Evolutionary conservation across 1,140 invertebrate genomes (phyloP), one percentile per base, ranked within the genome.

Genomic region (Atta colombica): DNA sequence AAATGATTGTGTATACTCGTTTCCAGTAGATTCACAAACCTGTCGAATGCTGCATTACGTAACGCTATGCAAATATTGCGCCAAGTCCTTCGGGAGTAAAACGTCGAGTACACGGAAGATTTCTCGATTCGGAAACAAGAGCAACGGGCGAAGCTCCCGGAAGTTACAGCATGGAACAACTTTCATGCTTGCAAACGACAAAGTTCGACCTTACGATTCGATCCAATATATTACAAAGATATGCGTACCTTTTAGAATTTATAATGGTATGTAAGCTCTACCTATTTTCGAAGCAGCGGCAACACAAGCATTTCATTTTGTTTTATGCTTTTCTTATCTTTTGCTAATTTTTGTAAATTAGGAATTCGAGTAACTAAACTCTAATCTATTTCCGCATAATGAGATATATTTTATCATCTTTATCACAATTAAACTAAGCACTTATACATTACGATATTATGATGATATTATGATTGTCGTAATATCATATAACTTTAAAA

Each of bases 191-290:
- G 55, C 80, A 75, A 84, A 84, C 69, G 80, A 75, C 69, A 21
- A 74, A 84, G 55, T 84, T 74, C 80, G 80, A 51, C 69, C 55
- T 75, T 61, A 51, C 28, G n/a, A 84, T 84, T 74, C 39, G 69
- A 75, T 84, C 69, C 45, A 74, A 74, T 84, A 74, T 84, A 75
- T 84, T 84, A 84, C 80, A 84, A 49, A 74, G 69, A 84, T 75
- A 82, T n/a, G 35, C 53, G 25, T 72, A 60, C 25, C 14, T 14
- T 35, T 81, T 49, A 35, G n/a, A 84, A 84, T 84, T 84, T 61
- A 75, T 74, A 84, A 75, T 75, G 45, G 14, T 45, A 63, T 14
- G 8, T 61, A 25, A 82, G 53, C 68, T 82, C 66, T n/a, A 49
- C 53, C 39, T 60, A 72, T 28, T 75, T 51, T 60, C 68, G 8